phyloP scores from a whole-genome alignment of 2,113 vertebrate species.

The Scolopax mira region DNA sequence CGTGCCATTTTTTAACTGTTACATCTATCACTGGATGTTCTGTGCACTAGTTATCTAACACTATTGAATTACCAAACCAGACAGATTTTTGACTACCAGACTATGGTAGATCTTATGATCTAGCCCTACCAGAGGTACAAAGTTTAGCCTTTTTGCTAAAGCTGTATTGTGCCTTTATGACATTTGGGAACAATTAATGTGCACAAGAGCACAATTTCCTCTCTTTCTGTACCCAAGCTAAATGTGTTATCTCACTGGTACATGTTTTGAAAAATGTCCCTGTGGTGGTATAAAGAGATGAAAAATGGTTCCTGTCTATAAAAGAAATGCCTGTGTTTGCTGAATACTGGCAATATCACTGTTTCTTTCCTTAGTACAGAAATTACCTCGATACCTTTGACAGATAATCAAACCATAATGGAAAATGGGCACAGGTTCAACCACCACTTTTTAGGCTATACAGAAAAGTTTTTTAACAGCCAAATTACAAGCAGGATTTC shows the following conservation, averaged over 20 bases:
- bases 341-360: conserved; percentile 20
- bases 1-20: not conserved
- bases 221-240: not conserved
- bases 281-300: not conserved
- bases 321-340: conserved; percentile 10
- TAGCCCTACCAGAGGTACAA: not conserved
- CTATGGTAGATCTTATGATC: not conserved
- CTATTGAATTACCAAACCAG: not conserved
- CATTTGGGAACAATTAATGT: not conserved
- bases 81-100: not conserved
- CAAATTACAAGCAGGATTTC: conserved; percentile 37
- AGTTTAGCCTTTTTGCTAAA: not conserved
- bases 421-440: conserved; percentile 64
- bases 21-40: not conserved
- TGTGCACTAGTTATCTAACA: not conserved
- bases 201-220: conserved; percentile 26
- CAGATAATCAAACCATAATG: conserved; percentile 59
- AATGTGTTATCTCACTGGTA: conserved; percentile 38
- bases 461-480: not conserved
- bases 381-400: conserved; percentile 38
- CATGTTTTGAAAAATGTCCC: conserved; percentile 30
- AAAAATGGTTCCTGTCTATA: conserved; percentile 26
- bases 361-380: conserved; percentile 51
- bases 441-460: conserved; percentile 1
- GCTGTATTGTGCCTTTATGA: conserved; percentile 6